These are phyloP conservation scores for Cyclophora punctaria DNA, from an alignment of 2,888 invertebrate species.

Conservation along the genomic window DNA sequence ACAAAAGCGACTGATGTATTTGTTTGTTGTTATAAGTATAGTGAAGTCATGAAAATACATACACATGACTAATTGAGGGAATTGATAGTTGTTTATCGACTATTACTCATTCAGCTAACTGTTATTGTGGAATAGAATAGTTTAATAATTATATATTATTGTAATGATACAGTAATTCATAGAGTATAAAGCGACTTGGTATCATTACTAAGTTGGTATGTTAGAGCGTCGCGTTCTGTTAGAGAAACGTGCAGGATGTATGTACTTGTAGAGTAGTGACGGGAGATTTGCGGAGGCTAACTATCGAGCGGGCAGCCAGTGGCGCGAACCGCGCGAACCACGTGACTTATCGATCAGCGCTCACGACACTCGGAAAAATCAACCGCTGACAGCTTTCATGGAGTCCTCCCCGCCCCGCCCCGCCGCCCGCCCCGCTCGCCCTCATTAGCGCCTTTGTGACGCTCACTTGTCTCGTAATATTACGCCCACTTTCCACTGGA, in stretches of 20 bases:
- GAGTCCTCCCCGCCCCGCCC: conserved; percentile 34
- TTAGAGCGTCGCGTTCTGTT: too few species aligned
- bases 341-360: conserved; percentile 75
- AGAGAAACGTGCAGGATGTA: not conserved
- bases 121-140: too few species aligned
- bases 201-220: too few species aligned
- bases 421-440: conserved; percentile 39
- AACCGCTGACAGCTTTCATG: conserved; percentile 74
- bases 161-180: too few species aligned
- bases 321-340: conserved; percentile 54
- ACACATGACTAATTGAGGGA: too few species aligned
- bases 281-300: conserved; percentile 66
- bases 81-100: too few species aligned
- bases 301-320: conserved; percentile 52
- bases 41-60: too few species aligned
- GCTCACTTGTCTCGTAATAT: conserved; percentile 70
- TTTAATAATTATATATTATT: too few species aligned
- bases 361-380: conserved; percentile 75
- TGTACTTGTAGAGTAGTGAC: conserved; percentile 42
- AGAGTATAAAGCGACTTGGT: too few species aligned
- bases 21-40: too few species aligned
- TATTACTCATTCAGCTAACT: too few species aligned
- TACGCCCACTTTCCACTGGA: conserved; percentile 57
- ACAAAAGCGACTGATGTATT: not conserved
- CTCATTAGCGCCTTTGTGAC: conserved; percentile 73